These are phyloP conservation scores for Heliothis virescens DNA, from an alignment of 1,140 invertebrate genomes.

Conservation along the genomic window DNA sequence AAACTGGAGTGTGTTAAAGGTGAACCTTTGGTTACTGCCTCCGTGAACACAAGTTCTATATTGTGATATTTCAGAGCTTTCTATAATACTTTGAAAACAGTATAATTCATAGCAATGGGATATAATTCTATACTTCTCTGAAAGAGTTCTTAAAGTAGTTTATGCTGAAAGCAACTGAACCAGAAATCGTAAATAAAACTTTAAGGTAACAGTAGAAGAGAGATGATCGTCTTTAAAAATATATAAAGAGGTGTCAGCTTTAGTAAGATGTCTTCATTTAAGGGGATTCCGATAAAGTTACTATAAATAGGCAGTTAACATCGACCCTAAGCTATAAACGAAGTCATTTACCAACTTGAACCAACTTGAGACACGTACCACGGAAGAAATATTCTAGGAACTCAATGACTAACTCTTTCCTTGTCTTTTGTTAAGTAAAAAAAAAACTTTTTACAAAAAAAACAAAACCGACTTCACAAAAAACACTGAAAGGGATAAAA, in stretches of 20 bases:
- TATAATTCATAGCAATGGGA: too few species aligned
- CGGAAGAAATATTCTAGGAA: slow-evolving; percentile 2
- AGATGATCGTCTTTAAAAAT: background rate
- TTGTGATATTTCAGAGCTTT: too few species aligned
- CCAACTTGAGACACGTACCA: background rate
- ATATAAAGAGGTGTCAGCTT: slow-evolving; percentile 15
- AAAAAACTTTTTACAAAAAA: too few species aligned
- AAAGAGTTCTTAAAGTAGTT: background rate
- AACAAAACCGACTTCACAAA: too few species aligned
- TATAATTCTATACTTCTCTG: too few species aligned
- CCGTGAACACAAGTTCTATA: too few species aligned
- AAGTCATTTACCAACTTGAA: slow-evolving; percentile 6
- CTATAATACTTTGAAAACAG: too few species aligned
- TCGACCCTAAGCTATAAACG: background rate
- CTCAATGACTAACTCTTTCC: background rate
- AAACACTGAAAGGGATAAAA: too few species aligned
- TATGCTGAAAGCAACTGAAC: background rate
- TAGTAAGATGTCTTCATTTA: slow-evolving; percentile 20
- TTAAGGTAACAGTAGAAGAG: background rate
- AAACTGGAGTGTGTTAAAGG: too few species aligned
- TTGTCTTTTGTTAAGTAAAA: background rate
- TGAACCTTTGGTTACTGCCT: too few species aligned
- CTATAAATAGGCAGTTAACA: slow-evolving; percentile 7
- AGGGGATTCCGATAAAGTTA: slow-evolving; percentile 9
- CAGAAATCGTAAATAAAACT: background rate